Evolutionary conservation across 2,888 invertebrate genomes (phyloP).

Genomic region (Nezara viridula): DNA sequence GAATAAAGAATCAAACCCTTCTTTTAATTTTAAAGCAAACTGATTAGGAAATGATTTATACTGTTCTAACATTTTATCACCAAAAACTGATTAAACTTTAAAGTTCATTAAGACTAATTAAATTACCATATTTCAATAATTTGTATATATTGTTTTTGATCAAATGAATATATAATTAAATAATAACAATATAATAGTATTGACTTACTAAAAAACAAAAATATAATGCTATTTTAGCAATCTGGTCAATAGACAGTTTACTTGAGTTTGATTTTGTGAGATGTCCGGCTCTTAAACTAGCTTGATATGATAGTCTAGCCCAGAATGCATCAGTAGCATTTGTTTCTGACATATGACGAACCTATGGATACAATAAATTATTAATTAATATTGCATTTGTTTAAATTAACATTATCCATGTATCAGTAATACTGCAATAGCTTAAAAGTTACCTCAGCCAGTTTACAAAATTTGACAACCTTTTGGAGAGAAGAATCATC

Average conservation of each 20-base stretch:
- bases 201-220: conserved; percentile 86
- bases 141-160: too few species aligned
- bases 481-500: conserved; percentile 85
- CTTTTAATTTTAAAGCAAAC: too few species aligned
- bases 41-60: too few species aligned
- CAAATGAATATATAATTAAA: neutral
- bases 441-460: conserved; percentile 76
- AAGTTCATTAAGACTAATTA: too few species aligned
- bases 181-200: neutral
- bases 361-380: conserved; percentile 69
- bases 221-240: conserved; percentile 86
- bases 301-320: conserved; percentile 94
- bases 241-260: conserved; percentile 79
- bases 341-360: conserved; percentile 88
- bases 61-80: too few species aligned
- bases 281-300: conserved; percentile 87
- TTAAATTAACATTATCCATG: neutral
- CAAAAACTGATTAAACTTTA: too few species aligned
- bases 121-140: too few species aligned
- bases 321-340: conserved; percentile 94
- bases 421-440: neutral
- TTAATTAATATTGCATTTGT: neutral
- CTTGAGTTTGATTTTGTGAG: conserved; percentile 82
- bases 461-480: conserved; percentile 91
- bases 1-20: too few species aligned